Percentiles rank a stretch among this genome's conserved stretches.
phyloP scores from a whole-genome alignment of 64 coral and sea anemone genomes.

The Montipora capricornis region DNA sequence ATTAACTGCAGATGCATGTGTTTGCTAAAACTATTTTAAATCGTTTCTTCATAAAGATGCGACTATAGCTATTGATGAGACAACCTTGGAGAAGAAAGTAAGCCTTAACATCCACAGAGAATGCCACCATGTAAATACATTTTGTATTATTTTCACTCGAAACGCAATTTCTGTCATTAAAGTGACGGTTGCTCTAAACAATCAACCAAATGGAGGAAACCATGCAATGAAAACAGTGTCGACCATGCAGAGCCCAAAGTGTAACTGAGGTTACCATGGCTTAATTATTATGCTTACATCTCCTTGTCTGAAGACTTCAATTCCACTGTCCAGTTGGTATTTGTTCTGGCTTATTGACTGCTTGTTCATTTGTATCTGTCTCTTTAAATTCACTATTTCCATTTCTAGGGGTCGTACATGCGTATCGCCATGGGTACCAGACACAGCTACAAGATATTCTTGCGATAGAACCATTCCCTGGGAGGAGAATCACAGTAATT shows the following conservation, averaged over 20 bases:
- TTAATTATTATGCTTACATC: constrained; percentile 75
- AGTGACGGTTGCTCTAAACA: no score
- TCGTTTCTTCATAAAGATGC: no score
- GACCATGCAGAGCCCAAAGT: not conserved
- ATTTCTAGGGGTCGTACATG: constrained; percentile 88
- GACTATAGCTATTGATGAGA: no score
- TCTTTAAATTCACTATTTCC: constrained; percentile 92
- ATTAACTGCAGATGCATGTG: no score
- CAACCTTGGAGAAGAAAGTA: no score
- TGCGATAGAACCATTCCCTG: constrained; percentile 96
- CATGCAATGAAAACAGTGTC: no score
- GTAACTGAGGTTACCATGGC: not conserved
- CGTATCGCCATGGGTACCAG: constrained; percentile 78
- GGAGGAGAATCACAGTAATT: not conserved
- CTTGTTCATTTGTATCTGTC: constrained; percentile 96
- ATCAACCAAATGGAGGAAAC: no score
- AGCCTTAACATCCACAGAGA: no score
- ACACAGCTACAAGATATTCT: constrained; percentile 80
- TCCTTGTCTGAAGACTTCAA: constrained; percentile 76
- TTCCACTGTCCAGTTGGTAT: constrained; percentile 83
- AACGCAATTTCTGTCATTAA: no score
- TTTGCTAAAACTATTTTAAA: no score
- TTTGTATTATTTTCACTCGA: no score
- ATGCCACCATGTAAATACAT: no score
- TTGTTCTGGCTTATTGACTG: constrained; percentile 91